Conservation (phyloP, 2,113 vertebrate species). For the Cygnus atratus region DNA sequence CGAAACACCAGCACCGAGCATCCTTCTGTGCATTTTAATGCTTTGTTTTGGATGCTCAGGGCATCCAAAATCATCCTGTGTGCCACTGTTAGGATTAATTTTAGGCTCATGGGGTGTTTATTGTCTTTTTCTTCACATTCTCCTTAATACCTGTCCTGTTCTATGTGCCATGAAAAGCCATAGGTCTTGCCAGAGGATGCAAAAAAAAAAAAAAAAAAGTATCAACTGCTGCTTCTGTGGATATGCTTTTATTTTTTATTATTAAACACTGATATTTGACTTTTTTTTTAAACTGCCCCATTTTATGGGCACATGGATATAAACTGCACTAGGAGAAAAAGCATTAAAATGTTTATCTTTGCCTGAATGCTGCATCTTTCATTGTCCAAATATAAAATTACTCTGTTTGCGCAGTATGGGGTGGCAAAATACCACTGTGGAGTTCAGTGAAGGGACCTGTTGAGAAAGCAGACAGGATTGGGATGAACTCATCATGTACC, state of each 20-base stretch:
- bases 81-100: neutral
- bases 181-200: neutral
- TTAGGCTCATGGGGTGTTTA: neutral
- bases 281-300: neutral
- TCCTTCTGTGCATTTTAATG: neutral
- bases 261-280: neutral
- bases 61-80: neutral
- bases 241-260: neutral
- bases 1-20: accelerated
- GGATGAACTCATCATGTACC: neutral
- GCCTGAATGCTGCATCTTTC: neutral
- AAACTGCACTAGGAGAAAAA: neutral
- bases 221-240: neutral
- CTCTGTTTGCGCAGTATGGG: neutral
- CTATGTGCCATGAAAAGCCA: no score
- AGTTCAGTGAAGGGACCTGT: accelerated
- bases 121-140: neutral
- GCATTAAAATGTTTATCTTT: neutral
- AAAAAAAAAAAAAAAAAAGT: neutral
- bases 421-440: neutral
- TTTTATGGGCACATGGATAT: neutral
- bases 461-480: neutral
- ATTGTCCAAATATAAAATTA: neutral
- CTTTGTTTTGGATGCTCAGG: no score
- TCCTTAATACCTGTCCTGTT: neutral